Conservation (phyloP, 2,113 vertebrate species). For the Dascyllus trimaculatus region DNA sequence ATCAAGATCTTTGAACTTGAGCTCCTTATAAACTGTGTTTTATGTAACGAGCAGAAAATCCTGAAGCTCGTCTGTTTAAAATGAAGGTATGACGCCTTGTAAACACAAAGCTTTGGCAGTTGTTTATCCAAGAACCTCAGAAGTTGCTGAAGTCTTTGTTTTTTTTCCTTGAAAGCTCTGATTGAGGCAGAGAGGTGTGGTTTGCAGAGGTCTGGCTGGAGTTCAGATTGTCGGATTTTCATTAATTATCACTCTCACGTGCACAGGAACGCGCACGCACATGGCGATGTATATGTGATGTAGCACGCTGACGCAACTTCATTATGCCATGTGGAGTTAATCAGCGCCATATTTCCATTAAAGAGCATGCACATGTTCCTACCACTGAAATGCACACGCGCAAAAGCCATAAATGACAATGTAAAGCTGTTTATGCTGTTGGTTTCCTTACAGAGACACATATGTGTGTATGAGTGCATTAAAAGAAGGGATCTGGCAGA, state of each 20-base stretch:
- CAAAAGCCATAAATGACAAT: conserved; percentile 21
- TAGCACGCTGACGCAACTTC: conserved; percentile 20
- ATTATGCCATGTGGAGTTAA: conserved; percentile 58
- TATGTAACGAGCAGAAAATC: too few relatives aligned
- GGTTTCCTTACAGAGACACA: conserved; percentile 6
- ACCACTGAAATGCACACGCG: conserved; percentile 11
- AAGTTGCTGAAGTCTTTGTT: not conserved
- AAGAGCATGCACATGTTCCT: conserved; percentile 21
- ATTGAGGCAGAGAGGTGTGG: not conserved
- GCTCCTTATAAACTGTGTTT: too few relatives aligned
- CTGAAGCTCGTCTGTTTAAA: too few relatives aligned
- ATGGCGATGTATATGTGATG: conserved; percentile 24
- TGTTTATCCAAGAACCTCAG: not conserved
- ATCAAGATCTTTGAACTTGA: too few relatives aligned
- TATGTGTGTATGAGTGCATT: not conserved
- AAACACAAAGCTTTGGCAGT: not conserved
- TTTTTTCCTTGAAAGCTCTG: not conserved
- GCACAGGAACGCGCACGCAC: not conserved
- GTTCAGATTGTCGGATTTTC: conserved; percentile 32
- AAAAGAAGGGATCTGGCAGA: conserved; percentile 30
- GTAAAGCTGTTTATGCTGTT: conserved; percentile 40
- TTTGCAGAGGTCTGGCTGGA: conserved; percentile 27
- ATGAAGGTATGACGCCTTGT: too few relatives aligned
- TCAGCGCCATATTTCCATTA: conserved; percentile 55
- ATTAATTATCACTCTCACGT: conserved; percentile 22